Evolutionary conservation across 2,888 invertebrate genomes (phyloP).

Genomic region (Coenonympha arcania): DNA sequence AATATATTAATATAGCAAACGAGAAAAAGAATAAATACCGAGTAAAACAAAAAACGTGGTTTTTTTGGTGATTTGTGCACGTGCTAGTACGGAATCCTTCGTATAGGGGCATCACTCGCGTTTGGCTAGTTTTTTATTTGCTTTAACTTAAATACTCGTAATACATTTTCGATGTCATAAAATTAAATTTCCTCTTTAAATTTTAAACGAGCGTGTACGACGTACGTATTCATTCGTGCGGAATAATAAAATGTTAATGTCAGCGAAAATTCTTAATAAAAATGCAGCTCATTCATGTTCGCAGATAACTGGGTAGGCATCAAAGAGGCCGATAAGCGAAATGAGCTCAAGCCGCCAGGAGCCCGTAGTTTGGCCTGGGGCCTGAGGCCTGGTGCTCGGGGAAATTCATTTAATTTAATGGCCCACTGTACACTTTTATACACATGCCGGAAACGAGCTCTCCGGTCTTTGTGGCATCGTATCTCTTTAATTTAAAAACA

Average conservation of each 20-base stretch:
- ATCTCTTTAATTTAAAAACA: slow-evolving; percentile 21
- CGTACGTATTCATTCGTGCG: not conserved
- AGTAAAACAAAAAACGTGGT: too few species aligned
- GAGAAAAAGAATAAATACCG: too few species aligned
- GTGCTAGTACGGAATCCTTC: too few species aligned
- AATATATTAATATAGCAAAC: too few species aligned
- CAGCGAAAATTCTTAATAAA: slow-evolving; percentile 17
- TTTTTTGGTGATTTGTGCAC: too few species aligned
- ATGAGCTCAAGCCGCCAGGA: slow-evolving; percentile 51
- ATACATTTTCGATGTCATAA: not conserved
- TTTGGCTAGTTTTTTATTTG: too few species aligned
- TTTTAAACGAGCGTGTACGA: too few species aligned
- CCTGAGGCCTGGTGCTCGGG: slow-evolving; percentile 37
- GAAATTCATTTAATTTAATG: slow-evolving; percentile 55
- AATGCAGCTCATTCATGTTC: slow-evolving; percentile 18
- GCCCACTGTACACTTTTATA: slow-evolving; percentile 23
- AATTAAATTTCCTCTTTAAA: not conserved
- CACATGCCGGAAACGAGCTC: slow-evolving; percentile 16
- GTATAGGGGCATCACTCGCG: too few species aligned
- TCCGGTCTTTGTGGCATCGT: slow-evolving; percentile 11
- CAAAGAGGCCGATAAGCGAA: slow-evolving; percentile 48
- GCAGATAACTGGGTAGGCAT: slow-evolving; percentile 30
- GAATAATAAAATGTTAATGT: slow-evolving; percentile 13
- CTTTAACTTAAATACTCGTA: too few species aligned
- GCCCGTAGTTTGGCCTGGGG: slow-evolving; percentile 39